Evolutionary conservation across 2,888 invertebrate species (phyloP), one percentile per base, ranked within the genome.

Genomic region (Plebejus anna): DNA sequence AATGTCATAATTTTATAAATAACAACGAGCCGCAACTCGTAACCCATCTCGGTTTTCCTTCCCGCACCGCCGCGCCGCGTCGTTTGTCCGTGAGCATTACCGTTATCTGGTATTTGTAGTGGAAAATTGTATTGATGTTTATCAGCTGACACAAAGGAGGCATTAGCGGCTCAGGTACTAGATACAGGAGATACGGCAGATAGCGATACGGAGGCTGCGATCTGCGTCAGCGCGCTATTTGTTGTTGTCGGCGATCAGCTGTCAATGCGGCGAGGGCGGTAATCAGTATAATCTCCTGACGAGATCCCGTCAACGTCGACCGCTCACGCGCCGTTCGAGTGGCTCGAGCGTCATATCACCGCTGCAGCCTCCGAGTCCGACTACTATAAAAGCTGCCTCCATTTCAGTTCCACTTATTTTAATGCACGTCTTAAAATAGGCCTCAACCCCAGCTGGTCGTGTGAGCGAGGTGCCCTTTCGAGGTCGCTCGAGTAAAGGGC

Each of bases 31-130:
- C 16, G 16, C 16, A 57, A 57, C 11, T 57, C 13, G n/a, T 57
- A 59, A 59, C 6, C 13, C 66, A 36, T 5, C 32, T 32, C 66
- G 32, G 5, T 66, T 66, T 66, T 66, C 66, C 66, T 66, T 66
- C 66, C 32, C 66, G 66, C 61, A 61, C 6, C 61, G 61, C 11
- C 9, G 9, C 47, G 47, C 47, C 59, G 59, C 66, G 13, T 36
- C 32, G 28, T 59, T 59, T 59, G 28, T 66, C 66, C 32, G 16
- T 66, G 66, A 66, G 32, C 66, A 61, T 61, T 71, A 42, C 42
- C n/a, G 71, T 42, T 71, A 71, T 71, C 71, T 71, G n/a, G 71
- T 71, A 71, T 71, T 70, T 71, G 71, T 42, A 28, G 22, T 71
- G 71, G 71, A 71, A 71, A 71, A 42, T 71, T 71, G 71, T 71